phyloP scores from a whole-genome alignment of 2,797 vertebrate species.

The Peromyscus eremicus region DNA sequence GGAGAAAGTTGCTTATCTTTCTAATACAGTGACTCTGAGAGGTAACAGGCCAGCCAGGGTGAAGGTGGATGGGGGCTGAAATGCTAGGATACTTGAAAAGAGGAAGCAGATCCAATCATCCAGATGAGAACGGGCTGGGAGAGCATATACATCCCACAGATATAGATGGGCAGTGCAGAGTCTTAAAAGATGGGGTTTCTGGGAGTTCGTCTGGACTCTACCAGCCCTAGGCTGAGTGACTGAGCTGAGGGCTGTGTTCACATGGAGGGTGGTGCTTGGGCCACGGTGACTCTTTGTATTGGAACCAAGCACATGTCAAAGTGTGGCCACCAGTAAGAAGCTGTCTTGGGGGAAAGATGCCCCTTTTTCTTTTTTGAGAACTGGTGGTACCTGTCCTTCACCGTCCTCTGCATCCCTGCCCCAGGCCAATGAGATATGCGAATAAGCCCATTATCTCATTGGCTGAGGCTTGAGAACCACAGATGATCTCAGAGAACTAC shows the following conservation, averaged over 20 bases:
- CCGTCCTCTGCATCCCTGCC: neutral
- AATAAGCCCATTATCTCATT: slow-evolving; percentile 77
- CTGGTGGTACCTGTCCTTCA: neutral
- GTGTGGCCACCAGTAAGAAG: neutral
- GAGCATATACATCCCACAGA: neutral
- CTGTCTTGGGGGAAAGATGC: slow-evolving; percentile 14
- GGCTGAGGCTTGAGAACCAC: slow-evolving; percentile 67
- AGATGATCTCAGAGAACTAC: slow-evolving; percentile 76
- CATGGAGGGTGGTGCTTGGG: neutral
- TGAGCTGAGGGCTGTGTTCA: neutral
- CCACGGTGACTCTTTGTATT: neutral
- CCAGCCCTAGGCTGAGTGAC: neutral
- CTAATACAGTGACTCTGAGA: neutral
- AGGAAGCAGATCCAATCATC: neutral
- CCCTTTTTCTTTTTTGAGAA: slow-evolving; percentile 53
- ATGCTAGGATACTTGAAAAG: slow-evolving; percentile 42
- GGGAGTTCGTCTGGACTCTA: neutral
- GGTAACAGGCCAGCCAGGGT: neutral
- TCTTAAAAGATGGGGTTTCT: neutral
- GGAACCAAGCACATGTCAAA: neutral
- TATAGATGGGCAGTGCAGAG: neutral
- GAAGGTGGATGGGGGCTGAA: neutral
- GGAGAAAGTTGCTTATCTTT: slow-evolving; percentile 50
- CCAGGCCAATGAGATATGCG: slow-evolving; percentile 71
- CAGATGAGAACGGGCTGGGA: neutral